Conservation (phyloP, 2,888 invertebrate genomes). For the Pterostichus madidus region DNA sequence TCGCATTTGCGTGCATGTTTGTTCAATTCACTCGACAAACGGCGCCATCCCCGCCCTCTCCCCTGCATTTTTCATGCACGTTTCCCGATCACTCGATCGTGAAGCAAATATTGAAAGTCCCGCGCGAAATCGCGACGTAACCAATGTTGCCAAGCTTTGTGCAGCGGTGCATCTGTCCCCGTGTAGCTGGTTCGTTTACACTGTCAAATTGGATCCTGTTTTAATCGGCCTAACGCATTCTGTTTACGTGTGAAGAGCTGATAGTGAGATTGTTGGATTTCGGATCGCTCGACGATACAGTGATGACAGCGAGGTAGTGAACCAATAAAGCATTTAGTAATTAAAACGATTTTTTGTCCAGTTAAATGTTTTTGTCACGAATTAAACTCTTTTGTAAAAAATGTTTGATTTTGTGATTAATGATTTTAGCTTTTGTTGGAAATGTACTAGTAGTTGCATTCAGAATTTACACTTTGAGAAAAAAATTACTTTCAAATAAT, state of each 20-base stretch:
- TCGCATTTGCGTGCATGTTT: constrained; percentile 60
- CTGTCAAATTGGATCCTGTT: constrained; percentile 55
- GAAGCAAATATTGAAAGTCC: constrained; percentile 39
- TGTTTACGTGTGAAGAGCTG: constrained; percentile 53
- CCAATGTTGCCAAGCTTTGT: constrained; percentile 2
- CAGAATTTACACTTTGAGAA: no score
- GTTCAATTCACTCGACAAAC: constrained; percentile 53
- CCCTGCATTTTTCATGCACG: constrained; percentile 50
- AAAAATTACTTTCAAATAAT: no score
- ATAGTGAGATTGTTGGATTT: constrained; percentile 6
- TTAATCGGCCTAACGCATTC: constrained; percentile 61
- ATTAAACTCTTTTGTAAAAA: constrained; percentile 9
- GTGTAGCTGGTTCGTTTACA: constrained; percentile 52
- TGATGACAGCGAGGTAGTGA: background rate
- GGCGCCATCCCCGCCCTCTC: background rate
- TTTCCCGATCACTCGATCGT: background rate
- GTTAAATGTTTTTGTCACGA: constrained; percentile 2
- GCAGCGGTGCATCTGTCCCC: constrained; percentile 22
- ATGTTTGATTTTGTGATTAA: constrained; percentile 41
- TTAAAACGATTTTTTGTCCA: constrained; percentile 23
- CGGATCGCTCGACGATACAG: constrained; percentile 13
- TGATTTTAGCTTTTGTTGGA: constrained; percentile 5
- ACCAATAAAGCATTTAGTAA: constrained; percentile 18
- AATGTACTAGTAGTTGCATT: no score
- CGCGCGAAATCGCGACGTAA: constrained; percentile 4